Evolutionary conservation across 1,140 invertebrate genomes (phyloP).

Genomic region (Wiebesia pumilae): DNA sequence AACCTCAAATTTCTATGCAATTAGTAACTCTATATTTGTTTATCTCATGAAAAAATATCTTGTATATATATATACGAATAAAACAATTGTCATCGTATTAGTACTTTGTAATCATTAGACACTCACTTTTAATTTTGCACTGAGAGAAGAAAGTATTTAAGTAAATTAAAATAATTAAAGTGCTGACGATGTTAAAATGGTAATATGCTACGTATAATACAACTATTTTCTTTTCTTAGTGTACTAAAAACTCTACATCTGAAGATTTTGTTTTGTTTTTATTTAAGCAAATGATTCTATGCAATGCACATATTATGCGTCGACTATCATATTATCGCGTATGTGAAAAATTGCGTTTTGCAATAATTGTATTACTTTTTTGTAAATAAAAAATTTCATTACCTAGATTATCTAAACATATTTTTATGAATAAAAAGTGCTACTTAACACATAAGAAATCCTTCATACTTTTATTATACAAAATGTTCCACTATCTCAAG

Average conservation of each 20-base stretch:
- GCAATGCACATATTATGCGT: conserved; percentile 17
- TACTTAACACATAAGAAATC: conserved; percentile 27
- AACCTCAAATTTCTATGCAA: conserved; percentile 8
- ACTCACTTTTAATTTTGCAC: conserved; percentile 25
- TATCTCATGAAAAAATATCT: conserved; percentile 7
- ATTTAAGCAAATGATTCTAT: conserved; percentile 41
- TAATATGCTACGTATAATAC: neutral
- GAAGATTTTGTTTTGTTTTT: conserved; percentile 35
- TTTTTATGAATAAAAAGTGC: conserved; percentile 54
- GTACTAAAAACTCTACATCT: neutral
- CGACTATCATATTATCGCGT: conserved; percentile 9
- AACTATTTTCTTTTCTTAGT: neutral
- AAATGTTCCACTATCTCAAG: neutral
- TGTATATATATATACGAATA: conserved; percentile 32
- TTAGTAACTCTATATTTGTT: conserved; percentile 1
- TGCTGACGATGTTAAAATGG: neutral
- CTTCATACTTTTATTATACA: conserved; percentile 20
- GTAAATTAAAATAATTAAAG: conserved; percentile 1
- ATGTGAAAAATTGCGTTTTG: neutral
- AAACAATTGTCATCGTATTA: conserved; percentile 16
- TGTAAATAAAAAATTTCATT: conserved; percentile 47
- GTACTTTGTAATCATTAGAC: conserved; percentile 33
- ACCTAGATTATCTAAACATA: conserved; percentile 46
- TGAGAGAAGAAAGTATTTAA: neutral
- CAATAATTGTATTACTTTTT: conserved; percentile 16